Evolutionary conservation across 2,888 invertebrate genomes (phyloP), one percentile per base, ranked within the genome.

Genomic region (Drosophila ustulata): DNA sequence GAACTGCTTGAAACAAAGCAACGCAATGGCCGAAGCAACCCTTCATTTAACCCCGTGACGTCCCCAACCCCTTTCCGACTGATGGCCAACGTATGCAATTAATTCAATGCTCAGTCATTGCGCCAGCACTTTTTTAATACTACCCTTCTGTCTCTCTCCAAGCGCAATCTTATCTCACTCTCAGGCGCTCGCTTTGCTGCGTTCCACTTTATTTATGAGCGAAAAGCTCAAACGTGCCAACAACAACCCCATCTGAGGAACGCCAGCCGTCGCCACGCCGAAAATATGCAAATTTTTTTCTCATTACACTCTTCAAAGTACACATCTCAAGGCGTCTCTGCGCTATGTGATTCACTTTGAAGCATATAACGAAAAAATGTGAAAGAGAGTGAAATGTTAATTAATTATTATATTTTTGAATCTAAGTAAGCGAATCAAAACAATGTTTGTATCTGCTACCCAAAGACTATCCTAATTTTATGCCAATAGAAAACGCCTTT

Each of bases 201-300:
- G 13, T 46, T 49, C 41, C 37, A 47, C 46, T 7, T 71, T 64
- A 67, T 76, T 75, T 58, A 66, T 67, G 55, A 57, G 71, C 59
- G 34, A 68, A 76, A 76, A 78, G 78, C 71, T 78, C 64, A 45
- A 52, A 49, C 47, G 56, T 57, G 45, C 47, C 47, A 63, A 34
- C 56, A 78, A 58, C 75, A 85, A 82, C 83, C 82, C 82, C 80
- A 77, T 80, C 82, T 49, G 63, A 39, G 34, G 13, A 55, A 45
- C 43, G 66, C 53, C 68, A 68, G 67, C 69, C 65, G 75, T 53
- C 58, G 59, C 66, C 63, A 56, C 46, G 37, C 46, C 23, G 52
- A 66, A 71, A 74, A 82, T 81, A 86, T 88, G 77, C 83, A 89
- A 88, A 78, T 82, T 77, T 82, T 82, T 66, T 73, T 82, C 79